These are phyloP conservation scores for Acanthiza pusilla DNA, from an alignment of 2,797 vertebrate genomes.

Conservation along the genomic window DNA sequence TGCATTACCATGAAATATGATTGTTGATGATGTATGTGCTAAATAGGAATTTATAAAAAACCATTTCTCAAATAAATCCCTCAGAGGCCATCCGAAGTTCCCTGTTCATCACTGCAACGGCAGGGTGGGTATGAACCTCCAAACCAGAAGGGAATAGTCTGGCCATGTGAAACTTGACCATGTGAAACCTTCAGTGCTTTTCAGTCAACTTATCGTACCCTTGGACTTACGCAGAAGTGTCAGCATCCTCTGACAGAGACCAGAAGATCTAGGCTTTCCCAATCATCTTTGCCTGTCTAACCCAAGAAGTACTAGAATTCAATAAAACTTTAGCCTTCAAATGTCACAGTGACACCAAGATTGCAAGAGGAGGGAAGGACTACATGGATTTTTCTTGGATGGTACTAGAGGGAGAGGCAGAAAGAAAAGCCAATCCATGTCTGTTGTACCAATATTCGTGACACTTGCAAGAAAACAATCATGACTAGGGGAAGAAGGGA, in stretches of 20 bases:
- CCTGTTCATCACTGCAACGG: not conserved
- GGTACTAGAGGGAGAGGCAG: not conserved
- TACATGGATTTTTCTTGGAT: not conserved
- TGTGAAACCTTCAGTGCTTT: not conserved
- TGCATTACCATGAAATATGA: conserved; percentile 4
- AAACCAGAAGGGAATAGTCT: not conserved
- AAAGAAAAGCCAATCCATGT: not conserved
- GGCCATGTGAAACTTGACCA: not conserved
- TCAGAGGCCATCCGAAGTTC: not conserved
- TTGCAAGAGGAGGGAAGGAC: not conserved
- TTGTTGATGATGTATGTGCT: not conserved
- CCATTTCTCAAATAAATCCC: conserved; percentile 4
- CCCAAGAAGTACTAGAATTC: not conserved
- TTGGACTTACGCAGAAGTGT: not conserved
- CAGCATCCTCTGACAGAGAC: not conserved
- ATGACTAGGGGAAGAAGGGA: not conserved
- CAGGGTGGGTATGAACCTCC: not conserved
- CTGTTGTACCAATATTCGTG: not conserved
- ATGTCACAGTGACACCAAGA: accelerated
- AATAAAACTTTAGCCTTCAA: not conserved
- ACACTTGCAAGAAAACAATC: not conserved
- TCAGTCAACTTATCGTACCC: not conserved
- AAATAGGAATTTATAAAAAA: conserved; percentile 23
- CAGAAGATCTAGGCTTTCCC: not conserved
- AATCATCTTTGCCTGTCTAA: not conserved